A percentile compares a stretch with the other conserved stretches of the same genome.
phyloP scores from a whole-genome alignment of 2,888 invertebrate species.

The Xanthostigma xanthostigma region DNA sequence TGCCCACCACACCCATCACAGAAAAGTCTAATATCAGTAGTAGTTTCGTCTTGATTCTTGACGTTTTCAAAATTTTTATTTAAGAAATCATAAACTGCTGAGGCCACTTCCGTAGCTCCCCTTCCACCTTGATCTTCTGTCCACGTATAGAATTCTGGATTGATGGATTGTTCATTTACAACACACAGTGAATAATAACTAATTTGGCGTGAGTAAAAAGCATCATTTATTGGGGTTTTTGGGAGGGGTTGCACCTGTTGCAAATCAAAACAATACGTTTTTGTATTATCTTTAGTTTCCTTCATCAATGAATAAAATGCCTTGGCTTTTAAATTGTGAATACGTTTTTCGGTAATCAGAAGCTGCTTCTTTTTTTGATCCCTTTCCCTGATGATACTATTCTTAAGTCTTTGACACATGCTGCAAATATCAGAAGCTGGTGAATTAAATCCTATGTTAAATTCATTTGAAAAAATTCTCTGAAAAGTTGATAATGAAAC shows the following conservation, averaged over 20 bases:
- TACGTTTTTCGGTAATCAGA: conserved; percentile 10
- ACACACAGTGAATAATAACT: conserved; percentile 15
- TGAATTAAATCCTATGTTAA: too few relatives aligned
- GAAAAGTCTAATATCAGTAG: conserved; percentile 11
- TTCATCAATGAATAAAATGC: conserved; percentile 11
- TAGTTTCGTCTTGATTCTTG: background rate
- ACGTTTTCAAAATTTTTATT: background rate
- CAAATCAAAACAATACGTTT: conserved; percentile 16
- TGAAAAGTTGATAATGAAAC: background rate
- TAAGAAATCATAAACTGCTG: conserved; percentile 10
- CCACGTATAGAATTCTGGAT: conserved; percentile 15
- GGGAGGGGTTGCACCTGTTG: conserved; percentile 16
- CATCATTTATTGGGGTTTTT: conserved; percentile 16
- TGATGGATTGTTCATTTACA: conserved; percentile 11
- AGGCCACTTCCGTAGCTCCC: conserved; percentile 14
- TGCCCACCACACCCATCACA: conserved; percentile 16
- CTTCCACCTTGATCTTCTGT: conserved; percentile 11
- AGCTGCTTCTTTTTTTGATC: conserved; percentile 10
- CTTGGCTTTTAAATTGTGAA: conserved; percentile 14
- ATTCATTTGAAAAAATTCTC: background rate
- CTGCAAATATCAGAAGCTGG: too few relatives aligned
- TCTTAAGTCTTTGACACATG: conserved; percentile 6
- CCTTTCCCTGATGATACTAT: conserved; percentile 9
- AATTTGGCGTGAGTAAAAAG: conserved; percentile 16
- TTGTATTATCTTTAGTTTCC: conserved; percentile 10